Percentiles rank a stretch among this genome's conserved stretches.
Conservation (phyloP, 2,888 invertebrate species). For the Archips crataeganus region DNA sequence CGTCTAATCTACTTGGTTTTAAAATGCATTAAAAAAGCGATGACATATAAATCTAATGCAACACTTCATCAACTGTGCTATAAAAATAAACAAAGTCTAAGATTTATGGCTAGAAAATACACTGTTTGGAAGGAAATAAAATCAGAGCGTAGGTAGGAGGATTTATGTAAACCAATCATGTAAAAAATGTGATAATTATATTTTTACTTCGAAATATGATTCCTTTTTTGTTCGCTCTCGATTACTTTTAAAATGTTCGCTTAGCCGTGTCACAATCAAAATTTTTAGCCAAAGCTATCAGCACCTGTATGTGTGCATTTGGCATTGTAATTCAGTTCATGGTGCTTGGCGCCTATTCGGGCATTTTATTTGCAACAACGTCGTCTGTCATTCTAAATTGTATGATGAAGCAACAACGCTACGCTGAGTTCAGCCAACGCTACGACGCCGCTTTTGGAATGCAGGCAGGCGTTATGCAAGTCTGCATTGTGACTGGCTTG, state of each 20-base stretch:
- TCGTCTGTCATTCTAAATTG: conserved; percentile 57
- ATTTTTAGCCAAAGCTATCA: conserved; percentile 33
- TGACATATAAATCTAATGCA: conserved; percentile 20
- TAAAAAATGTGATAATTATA: conserved; percentile 15
- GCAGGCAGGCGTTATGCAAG: conserved; percentile 58
- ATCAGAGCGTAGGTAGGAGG: background rate
- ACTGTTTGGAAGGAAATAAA: conserved; percentile 16
- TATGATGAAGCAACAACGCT: conserved; percentile 55
- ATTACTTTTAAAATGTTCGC: conserved; percentile 10
- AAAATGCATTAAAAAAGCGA: conserved; percentile 28
- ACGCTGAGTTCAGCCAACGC: conserved; percentile 50
- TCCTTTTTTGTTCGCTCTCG: conserved; percentile 14
- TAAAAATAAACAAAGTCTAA: conserved; percentile 9
- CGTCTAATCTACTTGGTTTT: conserved; percentile 11
- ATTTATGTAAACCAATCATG: background rate
- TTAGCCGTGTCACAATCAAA: conserved; percentile 5
- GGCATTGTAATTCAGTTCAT: conserved; percentile 67
- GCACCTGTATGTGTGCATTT: conserved; percentile 57
- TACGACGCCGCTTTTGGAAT: conserved; percentile 56
- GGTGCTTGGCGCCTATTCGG: conserved; percentile 65
- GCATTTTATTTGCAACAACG: conserved; percentile 61
- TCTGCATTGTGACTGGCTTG: conserved; percentile 36
- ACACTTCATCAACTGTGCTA: conserved; percentile 15
- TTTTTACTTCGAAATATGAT: conserved; percentile 19
- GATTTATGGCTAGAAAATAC: conserved; percentile 23